Evolutionary conservation across 2,797 vertebrate species (phyloP), one percentile per base, ranked within the genome.

Genomic region (Sebastes matsubarae): DNA sequence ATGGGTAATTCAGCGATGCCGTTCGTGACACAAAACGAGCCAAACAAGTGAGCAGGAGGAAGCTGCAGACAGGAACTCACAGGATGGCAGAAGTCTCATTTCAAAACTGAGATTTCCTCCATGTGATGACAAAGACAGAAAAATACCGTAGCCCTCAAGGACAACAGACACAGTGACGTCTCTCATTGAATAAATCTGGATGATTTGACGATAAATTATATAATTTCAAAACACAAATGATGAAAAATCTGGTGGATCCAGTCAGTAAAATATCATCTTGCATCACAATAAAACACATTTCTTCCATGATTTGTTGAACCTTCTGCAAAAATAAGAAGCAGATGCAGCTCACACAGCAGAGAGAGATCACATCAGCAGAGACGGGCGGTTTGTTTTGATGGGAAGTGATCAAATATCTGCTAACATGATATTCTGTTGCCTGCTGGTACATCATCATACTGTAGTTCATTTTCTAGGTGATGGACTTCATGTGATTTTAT

Each of bases 21-120:
- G 11, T 76, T 75, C 1, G 32, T 83, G 85, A 83, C 68, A 25
- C 52, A 69, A 79, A 79, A 14, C 3, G 5, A 72, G 52, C 58
- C 46, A 63, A 70, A 72, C 46, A 25, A 42, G 42, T 24, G 11
- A 78, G 20, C 16, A 64, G 68, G 64, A 76, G 6, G 65, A 82
- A 71, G 65, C n/a, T 63, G 72, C 42, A 2, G 77, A 83, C 67
- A 68, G 18, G 29, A 71, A 32, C 60, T 38, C 24, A 52, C 52
- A 27, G 12, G 16, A 52, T 6, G 24, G 73, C 64, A 71, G 55
- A 68, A 29, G 78, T 52, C 73, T 32, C 0, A 75, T 34, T 68
- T 68, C 54, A 72, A 20, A 46, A n/a, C 24, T 59, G 58, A 63
- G 46, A 54, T 9, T 29, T 73, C 4, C 8, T 57, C 38, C 24